Percentiles rank a stretch among this genome's conserved stretches.
phyloP scores from a whole-genome alignment of 2,113 vertebrate genomes.

The Polyodon spathula region DNA sequence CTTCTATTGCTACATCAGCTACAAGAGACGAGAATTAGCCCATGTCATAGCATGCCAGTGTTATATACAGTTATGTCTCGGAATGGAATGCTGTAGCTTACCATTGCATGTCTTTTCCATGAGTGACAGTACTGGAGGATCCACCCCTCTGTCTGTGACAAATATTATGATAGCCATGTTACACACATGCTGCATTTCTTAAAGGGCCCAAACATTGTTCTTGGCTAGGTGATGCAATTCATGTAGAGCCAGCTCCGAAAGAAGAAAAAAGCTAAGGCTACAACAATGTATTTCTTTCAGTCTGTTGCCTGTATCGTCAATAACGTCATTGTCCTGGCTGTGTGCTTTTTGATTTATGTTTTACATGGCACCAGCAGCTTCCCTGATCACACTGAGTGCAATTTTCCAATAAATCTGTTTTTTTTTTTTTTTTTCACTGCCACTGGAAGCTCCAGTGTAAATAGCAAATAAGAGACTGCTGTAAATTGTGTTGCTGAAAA shows the following conservation, averaged over 20 bases:
- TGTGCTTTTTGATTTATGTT: slow-evolving; percentile 19
- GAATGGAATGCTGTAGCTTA: too few species aligned
- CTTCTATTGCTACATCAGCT: too few species aligned
- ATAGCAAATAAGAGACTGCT: slow-evolving; percentile 36
- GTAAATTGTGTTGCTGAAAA: slow-evolving; percentile 46
- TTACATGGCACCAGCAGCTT: slow-evolving; percentile 9
- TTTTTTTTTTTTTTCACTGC: slow-evolving; percentile 1
- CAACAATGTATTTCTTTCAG: slow-evolving; percentile 11
- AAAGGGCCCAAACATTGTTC: slow-evolving; percentile 19
- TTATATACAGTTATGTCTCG: too few species aligned
- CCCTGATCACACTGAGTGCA: slow-evolving; percentile 8
- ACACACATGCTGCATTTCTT: slow-evolving; percentile 7
- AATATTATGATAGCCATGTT: slow-evolving; percentile 4
- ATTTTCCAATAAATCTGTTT: slow-evolving; percentile 14
- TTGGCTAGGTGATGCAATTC: slow-evolving; percentile 16
- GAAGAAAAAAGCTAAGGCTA: slow-evolving; percentile 22
- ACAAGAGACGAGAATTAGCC: too few species aligned
- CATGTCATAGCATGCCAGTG: too few species aligned
- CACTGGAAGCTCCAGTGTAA: slow-evolving; percentile 23
- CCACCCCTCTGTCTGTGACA: neutral
- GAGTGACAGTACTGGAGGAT: too few species aligned
- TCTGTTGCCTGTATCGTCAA: slow-evolving; percentile 19
- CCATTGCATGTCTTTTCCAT: too few species aligned
- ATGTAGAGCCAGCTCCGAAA: slow-evolving; percentile 9
- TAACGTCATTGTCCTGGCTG: slow-evolving; percentile 10